These are phyloP conservation scores for Drosophila anomalipes DNA, from an alignment of 2,888 invertebrate genomes.

Conservation along the genomic window DNA sequence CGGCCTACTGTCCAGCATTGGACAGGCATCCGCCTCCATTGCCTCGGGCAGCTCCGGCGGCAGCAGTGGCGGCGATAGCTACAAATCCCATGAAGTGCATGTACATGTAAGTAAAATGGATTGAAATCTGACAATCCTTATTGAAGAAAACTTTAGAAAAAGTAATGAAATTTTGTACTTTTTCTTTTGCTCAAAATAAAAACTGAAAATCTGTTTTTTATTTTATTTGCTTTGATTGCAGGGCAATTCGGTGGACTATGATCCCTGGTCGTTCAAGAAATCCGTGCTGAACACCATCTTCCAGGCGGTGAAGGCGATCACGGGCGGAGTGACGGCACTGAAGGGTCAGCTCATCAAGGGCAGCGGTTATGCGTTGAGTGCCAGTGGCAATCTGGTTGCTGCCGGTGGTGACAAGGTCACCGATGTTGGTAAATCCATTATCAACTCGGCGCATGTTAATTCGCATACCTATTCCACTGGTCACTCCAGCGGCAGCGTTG, in stretches of 20 bases:
- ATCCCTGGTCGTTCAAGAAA: conserved; percentile 92
- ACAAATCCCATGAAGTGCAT: conserved; percentile 73
- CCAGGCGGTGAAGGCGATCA: conserved; percentile 95
- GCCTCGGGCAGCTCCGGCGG: conserved; percentile 84
- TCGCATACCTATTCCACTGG: conserved; percentile 83
- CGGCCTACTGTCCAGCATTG: conserved; percentile 83
- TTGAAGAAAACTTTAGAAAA: not conserved
- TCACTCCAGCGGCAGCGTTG: conserved; percentile 60
- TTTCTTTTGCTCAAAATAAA: not conserved
- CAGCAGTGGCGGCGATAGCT: conserved; percentile 78
- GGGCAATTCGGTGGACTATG: conserved; percentile 86
- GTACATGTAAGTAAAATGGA: conserved; percentile 71
- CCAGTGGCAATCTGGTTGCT: conserved; percentile 89
- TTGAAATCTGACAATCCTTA: not conserved
- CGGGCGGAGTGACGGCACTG: conserved; percentile 94
- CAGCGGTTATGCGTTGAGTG: conserved; percentile 89
- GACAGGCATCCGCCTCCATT: conserved; percentile 85
- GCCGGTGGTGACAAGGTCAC: conserved; percentile 92
- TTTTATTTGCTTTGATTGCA: conserved; percentile 27
- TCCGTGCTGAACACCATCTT: conserved; percentile 92
- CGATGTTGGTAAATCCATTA: conserved; percentile 92
- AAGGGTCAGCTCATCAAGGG: conserved; percentile 95
- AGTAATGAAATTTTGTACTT: not conserved
- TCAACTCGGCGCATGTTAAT: conserved; percentile 90
- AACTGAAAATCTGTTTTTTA: not conserved